Evolutionary conservation across 2,113 vertebrate genomes (phyloP), one percentile per base, ranked within the genome.

Genomic region (Phodopus roborovskii): DNA sequence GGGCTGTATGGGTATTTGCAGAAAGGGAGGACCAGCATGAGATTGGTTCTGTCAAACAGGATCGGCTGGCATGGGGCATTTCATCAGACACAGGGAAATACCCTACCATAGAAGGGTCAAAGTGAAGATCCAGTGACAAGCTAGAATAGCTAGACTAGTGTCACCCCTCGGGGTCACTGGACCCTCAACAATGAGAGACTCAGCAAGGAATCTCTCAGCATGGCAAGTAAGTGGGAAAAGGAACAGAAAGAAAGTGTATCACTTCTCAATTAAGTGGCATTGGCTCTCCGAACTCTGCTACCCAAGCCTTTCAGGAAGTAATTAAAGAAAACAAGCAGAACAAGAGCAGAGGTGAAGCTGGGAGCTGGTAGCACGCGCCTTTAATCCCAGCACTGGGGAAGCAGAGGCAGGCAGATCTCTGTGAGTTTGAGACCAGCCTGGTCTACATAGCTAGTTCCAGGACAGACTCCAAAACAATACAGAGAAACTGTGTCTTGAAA

Each of bases 1-100:
- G 13, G 12, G 48, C 53, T 88, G 22, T 11, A 33, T 4, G n/a
- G 19, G 39, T 36, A 33, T 7, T 0, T 0, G 0, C 26, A 8
- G 11, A 36, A 42, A 28, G 48, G 6, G 20, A 94, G 20, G 12
- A 3, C 5, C 16, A 2, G 5, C 2, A 0, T 56, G 26, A 56
- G 5, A 36, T 22, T 82, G 64, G n/a, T 58, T 73, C 56, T 73
- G 26, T 60, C 36, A 71, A 68, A 56, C 28, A 62, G 36, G 5
- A 30, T 73, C 26, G 26, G 16, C 30, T 45, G 8, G 3, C 58
- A 81, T 56, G 45, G 30, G 45, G 68, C 45, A 82, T 39, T 77
- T 93, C 19, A 83, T 13, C 2, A 68, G 30, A 70, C 11, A 26
- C 28, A 28, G 19, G 19, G 78, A 62, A 48, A 22, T 39, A 8